These are phyloP conservation scores for Cheilosia scutellata DNA, from an alignment of 2,888 invertebrate species.

Conservation along the genomic window DNA sequence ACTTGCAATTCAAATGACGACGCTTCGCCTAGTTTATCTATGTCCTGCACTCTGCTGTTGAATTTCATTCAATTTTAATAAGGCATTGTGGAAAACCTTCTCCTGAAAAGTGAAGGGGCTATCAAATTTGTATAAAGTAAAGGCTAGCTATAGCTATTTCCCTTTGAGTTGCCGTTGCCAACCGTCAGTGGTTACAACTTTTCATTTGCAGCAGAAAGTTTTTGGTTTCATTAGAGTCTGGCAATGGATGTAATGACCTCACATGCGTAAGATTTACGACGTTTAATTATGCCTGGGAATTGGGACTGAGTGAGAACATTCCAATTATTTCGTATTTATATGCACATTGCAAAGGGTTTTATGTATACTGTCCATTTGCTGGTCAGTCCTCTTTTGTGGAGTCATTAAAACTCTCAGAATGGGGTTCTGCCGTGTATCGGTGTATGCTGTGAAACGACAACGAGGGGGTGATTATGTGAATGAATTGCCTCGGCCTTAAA, in stretches of 20 bases:
- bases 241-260: conserved; percentile 56
- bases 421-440: neutral
- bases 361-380: conserved; percentile 28
- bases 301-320: conserved; percentile 39
- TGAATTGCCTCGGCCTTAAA: conserved; percentile 29
- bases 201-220: conserved; percentile 39
- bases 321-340: conserved; percentile 66
- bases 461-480: conserved; percentile 45
- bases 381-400: conserved; percentile 28
- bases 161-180: conserved; percentile 17
- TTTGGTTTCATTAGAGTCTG: conserved; percentile 63
- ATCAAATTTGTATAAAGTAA: neutral
- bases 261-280: conserved; percentile 74
- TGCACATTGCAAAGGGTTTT: conserved; percentile 34
- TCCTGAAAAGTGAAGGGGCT: too few relatives aligned
- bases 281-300: conserved; percentile 64
- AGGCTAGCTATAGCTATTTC: conserved; percentile 18
- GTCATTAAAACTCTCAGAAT: conserved; percentile 52
- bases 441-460: neutral
- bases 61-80: too few relatives aligned
- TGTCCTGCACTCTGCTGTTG: too few relatives aligned
- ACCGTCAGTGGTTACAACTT: conserved; percentile 21
- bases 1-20: too few relatives aligned
- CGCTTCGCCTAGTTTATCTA: too few relatives aligned
- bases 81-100: too few relatives aligned